Conservation (phyloP, 2,888 invertebrate species). For the Desoria tigrina region DNA sequence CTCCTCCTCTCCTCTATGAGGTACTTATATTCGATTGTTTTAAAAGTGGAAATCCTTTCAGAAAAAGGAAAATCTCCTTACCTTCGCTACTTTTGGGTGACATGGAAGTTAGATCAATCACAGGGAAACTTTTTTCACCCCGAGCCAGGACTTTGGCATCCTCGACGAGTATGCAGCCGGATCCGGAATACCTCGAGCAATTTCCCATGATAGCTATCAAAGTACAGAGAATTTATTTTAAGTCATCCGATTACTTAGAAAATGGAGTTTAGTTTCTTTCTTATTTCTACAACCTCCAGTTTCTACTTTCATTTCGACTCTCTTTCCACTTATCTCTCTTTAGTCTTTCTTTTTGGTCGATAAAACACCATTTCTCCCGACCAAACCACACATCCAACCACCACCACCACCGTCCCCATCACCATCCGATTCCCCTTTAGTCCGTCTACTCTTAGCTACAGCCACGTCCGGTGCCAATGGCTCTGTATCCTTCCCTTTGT, state of each 20-base stretch:
- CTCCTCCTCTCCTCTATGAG: background rate
- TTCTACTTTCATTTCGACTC: constrained; percentile 8
- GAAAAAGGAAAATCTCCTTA: constrained; percentile 55
- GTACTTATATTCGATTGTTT: background rate
- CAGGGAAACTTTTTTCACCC: constrained; percentile 79
- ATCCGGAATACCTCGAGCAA: constrained; percentile 60
- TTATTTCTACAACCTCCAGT: constrained; percentile 13
- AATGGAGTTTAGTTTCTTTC: constrained; percentile 16
- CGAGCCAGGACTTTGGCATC: constrained; percentile 84
- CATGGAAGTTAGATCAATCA: constrained; percentile 57
- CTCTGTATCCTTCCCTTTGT: too few relatives aligned
- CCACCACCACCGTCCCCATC: too few relatives aligned
- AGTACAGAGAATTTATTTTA: constrained; percentile 19
- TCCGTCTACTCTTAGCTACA: background rate
- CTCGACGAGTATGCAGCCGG: constrained; percentile 87
- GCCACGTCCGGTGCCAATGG: too few relatives aligned
- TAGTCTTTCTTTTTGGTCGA: constrained; percentile 1
- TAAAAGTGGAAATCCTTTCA: constrained; percentile 3
- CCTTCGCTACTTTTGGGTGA: constrained; percentile 72
- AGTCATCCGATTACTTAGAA: constrained; percentile 25
- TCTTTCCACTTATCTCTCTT: constrained; percentile 15
- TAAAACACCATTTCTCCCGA: constrained; percentile 18
- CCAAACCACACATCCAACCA: constrained; percentile 1
- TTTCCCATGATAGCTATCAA: constrained; percentile 53
- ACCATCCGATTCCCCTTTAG: background rate